Percentiles rank a stretch among this genome's conserved stretches.
phyloP scores from a whole-genome alignment of 2,888 invertebrate species.

The Chrysolina americana region DNA sequence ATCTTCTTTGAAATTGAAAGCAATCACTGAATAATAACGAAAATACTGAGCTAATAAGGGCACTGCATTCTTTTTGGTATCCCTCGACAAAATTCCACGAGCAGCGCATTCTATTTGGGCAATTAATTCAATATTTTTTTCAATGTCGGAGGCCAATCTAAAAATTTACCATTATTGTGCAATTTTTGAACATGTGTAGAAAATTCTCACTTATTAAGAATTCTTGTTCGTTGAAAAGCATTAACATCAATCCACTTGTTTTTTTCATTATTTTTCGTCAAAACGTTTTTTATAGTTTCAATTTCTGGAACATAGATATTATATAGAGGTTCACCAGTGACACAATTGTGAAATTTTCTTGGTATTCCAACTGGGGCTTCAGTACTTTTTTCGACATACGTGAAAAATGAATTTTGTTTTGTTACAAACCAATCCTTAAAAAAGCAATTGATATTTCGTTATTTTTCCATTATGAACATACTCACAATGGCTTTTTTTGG shows the following conservation, averaged over 20 bases:
- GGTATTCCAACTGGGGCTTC: slow-evolving; percentile 41
- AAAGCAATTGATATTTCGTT: slow-evolving; percentile 25
- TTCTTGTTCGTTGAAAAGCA: slow-evolving; percentile 55
- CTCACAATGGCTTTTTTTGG: slow-evolving; percentile 58
- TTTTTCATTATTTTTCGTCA: slow-evolving; percentile 48
- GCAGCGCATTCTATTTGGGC: slow-evolving; percentile 67
- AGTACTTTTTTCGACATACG: slow-evolving; percentile 48
- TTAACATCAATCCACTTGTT: slow-evolving; percentile 47
- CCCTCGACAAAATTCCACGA: slow-evolving; percentile 60
- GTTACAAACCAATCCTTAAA: slow-evolving; percentile 61
- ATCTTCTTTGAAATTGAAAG: slow-evolving; percentile 66
- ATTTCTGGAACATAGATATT: slow-evolving; percentile 50
- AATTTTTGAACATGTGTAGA: slow-evolving; percentile 22
- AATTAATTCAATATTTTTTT: slow-evolving; percentile 69
- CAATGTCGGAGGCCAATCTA: slow-evolving; percentile 71
- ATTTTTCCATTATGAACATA: slow-evolving; percentile 20
- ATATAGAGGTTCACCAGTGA: slow-evolving; percentile 44
- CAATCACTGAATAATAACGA: slow-evolving; percentile 72
- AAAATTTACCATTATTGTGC: slow-evolving; percentile 32
- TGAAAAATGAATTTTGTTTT: slow-evolving; percentile 51
- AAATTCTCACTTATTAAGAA: slow-evolving; percentile 59
- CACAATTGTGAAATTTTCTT: slow-evolving; percentile 41
- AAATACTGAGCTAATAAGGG: slow-evolving; percentile 70
- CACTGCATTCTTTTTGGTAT: slow-evolving; percentile 67
- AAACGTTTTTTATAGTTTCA: slow-evolving; percentile 57